Base-by-base conservation (phyloP, 2,888 invertebrate genomes). In the Drosophila gaucha region DNA sequence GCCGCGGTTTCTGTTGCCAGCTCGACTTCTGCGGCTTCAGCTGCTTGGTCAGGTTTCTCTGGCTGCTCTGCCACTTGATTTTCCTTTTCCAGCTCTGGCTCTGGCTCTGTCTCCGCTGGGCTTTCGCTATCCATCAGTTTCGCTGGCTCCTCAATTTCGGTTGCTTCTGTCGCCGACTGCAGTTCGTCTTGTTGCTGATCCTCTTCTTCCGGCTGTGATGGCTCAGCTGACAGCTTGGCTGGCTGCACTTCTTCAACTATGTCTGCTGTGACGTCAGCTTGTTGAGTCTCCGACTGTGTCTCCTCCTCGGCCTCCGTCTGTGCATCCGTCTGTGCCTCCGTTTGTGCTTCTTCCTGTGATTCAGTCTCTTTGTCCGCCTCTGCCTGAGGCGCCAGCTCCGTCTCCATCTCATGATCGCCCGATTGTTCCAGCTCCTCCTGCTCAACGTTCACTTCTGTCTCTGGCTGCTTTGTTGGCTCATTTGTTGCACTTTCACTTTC, bases 401-500 rank as follows among this genome's bases (percentile, higher is more conserved):
- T n/a, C 33, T 41, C 70, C n/a, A 79, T 14, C 65, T 63, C 80
- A 76, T 85, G 74, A 74, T 80, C 80, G 20, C 86, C 80, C 35
- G 80, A 79, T 30, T 79, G 83, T 16, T 79, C 82, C 51, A 55
- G 47, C 65, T 67, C 73, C 55, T 54, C 73, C 50, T 57, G 62
- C 26, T 18, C n/a, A n/a, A 31, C 18, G 16, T 28, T 26, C 16
- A 14, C 10, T 9, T 36, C 35, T 6, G 1, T 1, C 22, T 52
- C 58, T 36, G 33, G 26, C 58, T 65, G 58, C 36, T 8, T 51
- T 22, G 51, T 50, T 20, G 67, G 44, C 26, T 52, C 62, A 69
- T 75, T 79, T 46, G 85, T 85, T 68, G 70, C 87, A 84, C 87
- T 84, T 85, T 84, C 84, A 50, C 24, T 84, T 84, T 82, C 87